Conservation (phyloP, 2,888 invertebrate genomes). For the Poecilobothrus nobilitatus region DNA sequence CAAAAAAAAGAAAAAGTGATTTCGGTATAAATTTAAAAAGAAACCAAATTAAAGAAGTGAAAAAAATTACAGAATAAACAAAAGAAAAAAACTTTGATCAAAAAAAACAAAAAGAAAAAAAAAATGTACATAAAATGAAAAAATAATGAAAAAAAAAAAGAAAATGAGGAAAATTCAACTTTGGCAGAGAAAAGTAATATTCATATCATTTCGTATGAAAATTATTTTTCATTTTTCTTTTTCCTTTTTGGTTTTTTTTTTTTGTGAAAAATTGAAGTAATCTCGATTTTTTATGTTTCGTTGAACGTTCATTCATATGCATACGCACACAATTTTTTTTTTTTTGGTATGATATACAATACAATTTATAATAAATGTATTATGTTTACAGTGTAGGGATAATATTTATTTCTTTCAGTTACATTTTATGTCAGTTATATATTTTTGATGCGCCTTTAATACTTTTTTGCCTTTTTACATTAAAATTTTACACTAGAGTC, state of each 20-base stretch:
- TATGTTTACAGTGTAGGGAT: too few species aligned
- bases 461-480: too few species aligned
- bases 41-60: too few species aligned
- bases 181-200: background rate
- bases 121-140: background rate
- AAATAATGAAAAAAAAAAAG: background rate
- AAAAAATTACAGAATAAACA: background rate
- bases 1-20: too few species aligned
- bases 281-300: conserved; percentile 1
- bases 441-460: too few species aligned
- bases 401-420: too few species aligned
- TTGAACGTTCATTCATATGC: background rate
- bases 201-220: background rate
- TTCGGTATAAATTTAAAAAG: too few species aligned
- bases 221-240: conserved; percentile 6
- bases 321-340: background rate
- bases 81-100: background rate
- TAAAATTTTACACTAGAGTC: too few species aligned
- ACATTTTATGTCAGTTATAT: too few species aligned
- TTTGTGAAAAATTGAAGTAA: background rate
- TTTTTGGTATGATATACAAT: too few species aligned
- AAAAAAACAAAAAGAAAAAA: background rate
- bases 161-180: background rate
- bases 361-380: too few species aligned
- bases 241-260: background rate